Evolutionary conservation across 2,888 invertebrate genomes (phyloP).

Genomic region (Aleiodes testaceus): DNA sequence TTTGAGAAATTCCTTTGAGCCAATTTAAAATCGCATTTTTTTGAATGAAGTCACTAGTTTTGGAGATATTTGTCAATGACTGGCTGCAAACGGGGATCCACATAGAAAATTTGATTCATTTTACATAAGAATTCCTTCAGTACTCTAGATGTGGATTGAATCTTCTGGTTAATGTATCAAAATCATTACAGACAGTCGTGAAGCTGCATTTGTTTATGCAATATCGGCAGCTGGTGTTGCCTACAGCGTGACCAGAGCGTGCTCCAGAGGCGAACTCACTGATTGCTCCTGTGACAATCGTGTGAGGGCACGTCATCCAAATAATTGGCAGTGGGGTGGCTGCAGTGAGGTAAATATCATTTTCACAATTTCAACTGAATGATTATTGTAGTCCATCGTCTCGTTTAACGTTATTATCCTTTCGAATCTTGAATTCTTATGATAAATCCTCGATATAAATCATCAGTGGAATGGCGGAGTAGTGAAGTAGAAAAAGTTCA

Average conservation of each 20-base stretch:
- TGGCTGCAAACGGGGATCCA: too few species aligned
- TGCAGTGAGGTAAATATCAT: constrained; percentile 84
- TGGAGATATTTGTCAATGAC: too few species aligned
- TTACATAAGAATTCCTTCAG: too few species aligned
- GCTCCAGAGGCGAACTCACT: constrained; percentile 88
- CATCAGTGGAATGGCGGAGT: too few species aligned
- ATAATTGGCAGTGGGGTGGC: constrained; percentile 94
- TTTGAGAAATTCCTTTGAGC: background rate
- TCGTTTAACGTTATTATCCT: background rate
- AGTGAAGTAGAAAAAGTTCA: too few species aligned
- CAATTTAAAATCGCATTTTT: too few species aligned
- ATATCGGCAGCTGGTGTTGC: constrained; percentile 92
- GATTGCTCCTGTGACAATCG: constrained; percentile 92
- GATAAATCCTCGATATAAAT: too few species aligned
- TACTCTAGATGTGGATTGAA: too few species aligned
- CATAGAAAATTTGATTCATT: too few species aligned
- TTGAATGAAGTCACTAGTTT: background rate
- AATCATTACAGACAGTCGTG: constrained; percentile 83
- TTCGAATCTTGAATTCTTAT: background rate
- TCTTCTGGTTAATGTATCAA: too few species aligned
- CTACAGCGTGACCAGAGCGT: constrained; percentile 89
- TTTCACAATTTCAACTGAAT: background rate
- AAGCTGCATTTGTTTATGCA: constrained; percentile 92
- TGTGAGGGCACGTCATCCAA: constrained; percentile 80
- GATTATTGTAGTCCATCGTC: background rate